Evolutionary conservation across 2,113 vertebrate species (phyloP).

Genomic region (Ia io): DNA sequence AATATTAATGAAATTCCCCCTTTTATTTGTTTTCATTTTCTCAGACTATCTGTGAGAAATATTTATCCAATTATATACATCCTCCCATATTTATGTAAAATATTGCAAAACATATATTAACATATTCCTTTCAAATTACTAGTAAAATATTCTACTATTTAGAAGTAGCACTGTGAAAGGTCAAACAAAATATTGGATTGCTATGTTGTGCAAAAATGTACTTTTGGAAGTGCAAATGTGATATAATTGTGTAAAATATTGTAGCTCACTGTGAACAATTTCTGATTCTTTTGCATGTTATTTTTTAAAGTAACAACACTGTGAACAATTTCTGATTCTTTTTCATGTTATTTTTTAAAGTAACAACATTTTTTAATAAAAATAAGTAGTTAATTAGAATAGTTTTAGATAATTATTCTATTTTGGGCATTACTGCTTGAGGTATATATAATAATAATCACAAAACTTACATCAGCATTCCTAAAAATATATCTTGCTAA

Average conservation of each 20-base stretch:
- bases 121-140: not conserved
- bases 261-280: not conserved
- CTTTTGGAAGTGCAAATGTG: not conserved
- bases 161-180: not conserved
- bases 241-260: not conserved
- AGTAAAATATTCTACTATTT: not conserved
- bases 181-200: not conserved
- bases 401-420: conserved; percentile 36
- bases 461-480: conserved; percentile 37
- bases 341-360: not conserved
- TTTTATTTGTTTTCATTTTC: not conserved
- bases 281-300: not conserved
- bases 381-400: conserved; percentile 14
- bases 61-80: not conserved
- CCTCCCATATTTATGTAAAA: not conserved
- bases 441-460: conserved; percentile 18
- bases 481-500: not conserved
- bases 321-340: not conserved
- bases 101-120: not conserved
- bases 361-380: conserved; percentile 6
- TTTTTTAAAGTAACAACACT: not conserved
- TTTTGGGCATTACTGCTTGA: not conserved
- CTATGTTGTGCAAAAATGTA: not conserved
- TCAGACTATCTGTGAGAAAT: not conserved
- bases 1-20: not conserved